Evolutionary conservation across 2,113 vertebrate genomes (phyloP).

Genomic region (Atrichornis clamosus): DNA sequence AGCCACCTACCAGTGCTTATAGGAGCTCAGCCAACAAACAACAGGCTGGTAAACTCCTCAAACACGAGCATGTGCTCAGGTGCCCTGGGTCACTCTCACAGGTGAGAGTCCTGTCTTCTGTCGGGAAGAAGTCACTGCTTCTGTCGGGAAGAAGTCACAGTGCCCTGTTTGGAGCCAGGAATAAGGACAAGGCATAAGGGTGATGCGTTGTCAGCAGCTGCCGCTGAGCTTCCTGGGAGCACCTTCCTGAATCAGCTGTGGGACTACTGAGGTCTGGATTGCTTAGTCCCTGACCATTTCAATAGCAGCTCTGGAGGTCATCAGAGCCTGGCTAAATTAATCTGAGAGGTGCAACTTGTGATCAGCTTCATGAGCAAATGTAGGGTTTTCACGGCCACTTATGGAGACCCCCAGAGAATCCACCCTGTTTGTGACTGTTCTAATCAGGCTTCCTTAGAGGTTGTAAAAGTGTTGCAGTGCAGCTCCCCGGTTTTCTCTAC

Average conservation of each 20-base stretch:
- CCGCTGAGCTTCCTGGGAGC: neutral
- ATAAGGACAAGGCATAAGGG: neutral
- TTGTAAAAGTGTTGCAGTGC: neutral
- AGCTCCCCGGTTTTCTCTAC: neutral
- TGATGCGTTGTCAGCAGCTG: accelerated
- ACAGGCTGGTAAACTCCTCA: neutral
- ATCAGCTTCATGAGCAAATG: neutral
- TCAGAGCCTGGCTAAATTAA: neutral
- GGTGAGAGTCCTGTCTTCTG: neutral
- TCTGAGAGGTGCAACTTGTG: neutral
- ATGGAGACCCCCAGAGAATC: neutral
- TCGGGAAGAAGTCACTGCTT: neutral
- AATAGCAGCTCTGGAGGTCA: neutral
- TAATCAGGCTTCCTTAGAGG: neutral
- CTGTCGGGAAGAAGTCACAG: neutral
- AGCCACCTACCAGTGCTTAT: neutral
- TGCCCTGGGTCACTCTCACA: neutral
- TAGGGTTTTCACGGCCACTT: neutral
- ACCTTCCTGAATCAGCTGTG: neutral
- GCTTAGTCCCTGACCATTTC: neutral
- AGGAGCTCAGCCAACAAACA: neutral
- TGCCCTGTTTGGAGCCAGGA: neutral
- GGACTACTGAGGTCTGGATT: neutral
- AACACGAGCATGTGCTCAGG: neutral
- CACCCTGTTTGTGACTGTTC: neutral